phyloP scores from a whole-genome alignment of 1,140 invertebrate species.

The Alviniconcha marisindica region DNA sequence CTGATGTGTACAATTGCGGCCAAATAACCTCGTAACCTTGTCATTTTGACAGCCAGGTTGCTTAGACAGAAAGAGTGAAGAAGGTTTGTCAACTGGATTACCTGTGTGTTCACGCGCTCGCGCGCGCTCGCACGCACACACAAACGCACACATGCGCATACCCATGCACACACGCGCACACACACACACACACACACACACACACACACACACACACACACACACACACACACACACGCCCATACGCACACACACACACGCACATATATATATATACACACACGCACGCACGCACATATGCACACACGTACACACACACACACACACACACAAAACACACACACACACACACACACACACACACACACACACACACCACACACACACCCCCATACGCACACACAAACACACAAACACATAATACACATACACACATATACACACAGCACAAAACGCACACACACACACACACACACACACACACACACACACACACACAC shows the following conservation, averaged over 20 bases:
- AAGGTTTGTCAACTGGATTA: no score
- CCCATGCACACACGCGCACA: slow-evolving; percentile 11
- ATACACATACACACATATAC: neutral
- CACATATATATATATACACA: neutral
- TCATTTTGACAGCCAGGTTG: no score
- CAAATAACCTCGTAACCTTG: no score
- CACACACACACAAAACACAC: neutral
- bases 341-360: no score
- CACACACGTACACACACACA: neutral
- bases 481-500: neutral
- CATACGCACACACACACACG: neutral
- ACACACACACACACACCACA: neutral
- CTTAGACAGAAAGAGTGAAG: no score
- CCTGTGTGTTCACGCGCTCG: no score
- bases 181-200: neutral
- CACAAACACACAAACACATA: no score
- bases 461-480: neutral
- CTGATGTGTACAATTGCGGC: no score
- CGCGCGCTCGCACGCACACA: neutral
- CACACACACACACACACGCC: neutral
- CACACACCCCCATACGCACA: neutral
- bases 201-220: neutral
- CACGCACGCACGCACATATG: neutral
- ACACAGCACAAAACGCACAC: neutral
- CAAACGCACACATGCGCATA: neutral